phyloP scores from a whole-genome alignment of 2,888 invertebrate genomes.

The Anagyrus pseudococci region DNA sequence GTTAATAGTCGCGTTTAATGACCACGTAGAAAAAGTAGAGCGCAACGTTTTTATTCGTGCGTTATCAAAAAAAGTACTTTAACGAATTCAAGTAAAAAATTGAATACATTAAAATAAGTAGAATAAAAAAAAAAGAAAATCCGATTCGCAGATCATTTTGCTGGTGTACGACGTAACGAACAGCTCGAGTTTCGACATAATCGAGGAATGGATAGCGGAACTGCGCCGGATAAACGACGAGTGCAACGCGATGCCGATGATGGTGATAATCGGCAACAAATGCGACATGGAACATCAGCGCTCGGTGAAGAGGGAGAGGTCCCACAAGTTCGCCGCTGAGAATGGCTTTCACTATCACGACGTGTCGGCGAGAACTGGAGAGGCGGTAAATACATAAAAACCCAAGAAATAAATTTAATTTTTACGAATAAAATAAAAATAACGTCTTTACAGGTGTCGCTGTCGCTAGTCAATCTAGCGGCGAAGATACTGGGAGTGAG shows the following conservation, averaged over 20 bases:
- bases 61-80: too few relatives aligned
- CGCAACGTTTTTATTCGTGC: too few relatives aligned
- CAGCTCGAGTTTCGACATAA: constrained; percentile 77
- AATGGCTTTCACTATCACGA: constrained; percentile 69
- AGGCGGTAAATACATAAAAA: constrained; percentile 71
- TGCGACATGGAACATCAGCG: constrained; percentile 79
- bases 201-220: constrained; percentile 74
- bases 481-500: constrained; percentile 73
- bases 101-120: constrained; percentile 1
- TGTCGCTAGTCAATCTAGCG: constrained; percentile 73
- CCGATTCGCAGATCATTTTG: constrained; percentile 71
- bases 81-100: background rate
- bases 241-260: constrained; percentile 64
- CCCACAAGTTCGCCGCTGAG: constrained; percentile 71
- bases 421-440: background rate
- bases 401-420: background rate
- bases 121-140: constrained; percentile 4
- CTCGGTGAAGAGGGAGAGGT: constrained; percentile 70
- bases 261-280: constrained; percentile 75
- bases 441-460: constrained; percentile 65
- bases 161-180: constrained; percentile 87
- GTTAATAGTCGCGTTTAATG: too few relatives aligned
- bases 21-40: too few relatives aligned
- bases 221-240: constrained; percentile 63
- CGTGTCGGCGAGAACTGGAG: constrained; percentile 77